Percentiles rank a stretch among this genome's conserved stretches.
These are phyloP conservation scores for Hyposoter didymator DNA, from an alignment of 2,888 invertebrate species.

Conservation along the genomic window DNA sequence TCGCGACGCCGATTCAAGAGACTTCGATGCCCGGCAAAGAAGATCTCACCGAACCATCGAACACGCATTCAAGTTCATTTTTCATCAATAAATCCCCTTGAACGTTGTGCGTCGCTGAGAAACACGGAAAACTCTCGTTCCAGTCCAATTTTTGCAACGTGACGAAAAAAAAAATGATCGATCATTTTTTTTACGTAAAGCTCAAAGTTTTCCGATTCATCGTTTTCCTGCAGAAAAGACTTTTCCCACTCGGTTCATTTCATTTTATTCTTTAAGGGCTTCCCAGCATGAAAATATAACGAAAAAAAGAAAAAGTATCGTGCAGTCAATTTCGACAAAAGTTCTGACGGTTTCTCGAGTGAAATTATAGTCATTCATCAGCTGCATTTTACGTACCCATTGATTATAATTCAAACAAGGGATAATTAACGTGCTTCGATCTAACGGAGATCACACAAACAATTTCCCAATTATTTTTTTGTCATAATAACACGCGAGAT, in stretches of 20 bases:
- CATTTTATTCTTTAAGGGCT: background rate
- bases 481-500: background rate
- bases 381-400: constrained; percentile 6
- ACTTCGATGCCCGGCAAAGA: constrained; percentile 69
- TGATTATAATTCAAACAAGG: constrained; percentile 15
- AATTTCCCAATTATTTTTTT: constrained; percentile 18
- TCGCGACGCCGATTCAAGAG: constrained; percentile 51
- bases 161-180: background rate
- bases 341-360: background rate
- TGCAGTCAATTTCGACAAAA: background rate
- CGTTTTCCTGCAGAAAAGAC: background rate
- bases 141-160: background rate
- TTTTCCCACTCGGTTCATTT: background rate
- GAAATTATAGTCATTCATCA: background rate
- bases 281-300: background rate
- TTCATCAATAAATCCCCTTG: too few relatives aligned
- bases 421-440: constrained; percentile 14
- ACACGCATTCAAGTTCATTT: constrained; percentile 18
- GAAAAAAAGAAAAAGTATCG: background rate
- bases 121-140: background rate
- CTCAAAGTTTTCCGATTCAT: background rate
- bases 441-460: background rate
- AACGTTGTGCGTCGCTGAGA: too few relatives aligned
- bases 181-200: background rate
- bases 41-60: constrained; percentile 54